A percentile compares a stretch with the other conserved stretches of the same genome.
Conservation (phyloP, 2,797 vertebrate species). For the Myotis pilosus region DNA sequence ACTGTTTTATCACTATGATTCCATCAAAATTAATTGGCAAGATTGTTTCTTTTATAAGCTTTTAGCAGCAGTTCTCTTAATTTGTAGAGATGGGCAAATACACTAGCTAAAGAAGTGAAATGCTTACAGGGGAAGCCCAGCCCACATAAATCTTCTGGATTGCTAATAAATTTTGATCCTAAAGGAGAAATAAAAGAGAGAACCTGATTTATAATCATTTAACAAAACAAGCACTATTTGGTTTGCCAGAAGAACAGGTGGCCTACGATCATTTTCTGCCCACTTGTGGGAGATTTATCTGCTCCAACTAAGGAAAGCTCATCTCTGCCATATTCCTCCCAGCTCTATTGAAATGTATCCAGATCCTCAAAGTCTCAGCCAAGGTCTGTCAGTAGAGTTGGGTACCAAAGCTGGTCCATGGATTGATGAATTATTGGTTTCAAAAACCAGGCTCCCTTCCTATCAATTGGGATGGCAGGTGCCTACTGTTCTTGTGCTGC, state of each 20-base stretch:
- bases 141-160: slow-evolving; percentile 31
- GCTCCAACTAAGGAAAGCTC: background rate
- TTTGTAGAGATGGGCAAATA: slow-evolving; percentile 56
- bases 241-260: slow-evolving; percentile 68
- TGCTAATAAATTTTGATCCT: slow-evolving; percentile 52
- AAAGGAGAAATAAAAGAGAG: slow-evolving; percentile 43
- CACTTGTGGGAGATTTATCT: slow-evolving; percentile 21
- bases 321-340: background rate
- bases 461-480: background rate
- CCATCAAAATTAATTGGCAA: slow-evolving; percentile 56
- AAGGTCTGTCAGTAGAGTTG: background rate
- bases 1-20: slow-evolving; percentile 22
- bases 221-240: slow-evolving; percentile 44
- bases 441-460: background rate
- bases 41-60: slow-evolving; percentile 6
- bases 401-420: background rate
- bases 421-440: background rate
- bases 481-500: background rate
- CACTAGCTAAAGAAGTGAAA: background rate
- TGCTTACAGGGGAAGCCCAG: slow-evolving; percentile 31
- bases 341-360: background rate
- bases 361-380: background rate
- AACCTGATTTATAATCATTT: slow-evolving; percentile 46
- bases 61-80: slow-evolving; percentile 47
- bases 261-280: slow-evolving; percentile 32